Percentiles rank a stretch among this genome's conserved stretches.
phyloP scores from a whole-genome alignment of 1,140 invertebrate species.

The Schmidtea mediterranea region DNA sequence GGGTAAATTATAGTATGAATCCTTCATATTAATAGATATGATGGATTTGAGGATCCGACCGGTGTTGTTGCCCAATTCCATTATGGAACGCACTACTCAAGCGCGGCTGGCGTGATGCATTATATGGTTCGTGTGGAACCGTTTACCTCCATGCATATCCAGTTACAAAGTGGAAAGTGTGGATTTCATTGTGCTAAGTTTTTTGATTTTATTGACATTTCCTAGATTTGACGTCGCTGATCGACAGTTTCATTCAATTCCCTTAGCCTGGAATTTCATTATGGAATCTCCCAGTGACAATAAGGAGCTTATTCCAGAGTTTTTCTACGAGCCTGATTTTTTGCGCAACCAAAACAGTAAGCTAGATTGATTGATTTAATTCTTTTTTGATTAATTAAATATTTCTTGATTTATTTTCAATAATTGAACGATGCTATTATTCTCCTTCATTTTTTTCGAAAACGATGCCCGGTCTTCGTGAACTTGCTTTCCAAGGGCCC shows the following conservation, averaged over 20 bases:
- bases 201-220: not conserved
- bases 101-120: conserved; percentile 95
- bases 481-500: too few relatives aligned
- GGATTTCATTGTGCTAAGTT: not conserved
- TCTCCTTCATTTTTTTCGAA: too few relatives aligned
- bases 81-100: conserved; percentile 92
- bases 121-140: conserved; percentile 91
- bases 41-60: not conserved
- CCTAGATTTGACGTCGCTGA: conserved; percentile 90
- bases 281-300: conserved; percentile 77
- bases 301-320: conserved; percentile 77
- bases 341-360: conserved; percentile 57
- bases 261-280: conserved; percentile 88
- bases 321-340: conserved; percentile 92
- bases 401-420: too few relatives aligned
- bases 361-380: too few relatives aligned
- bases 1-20: not conserved
- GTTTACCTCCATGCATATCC: conserved; percentile 54
- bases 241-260: conserved; percentile 88
- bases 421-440: conserved; percentile 86
- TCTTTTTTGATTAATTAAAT: conserved; percentile 27
- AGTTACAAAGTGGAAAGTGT: conserved; percentile 1
- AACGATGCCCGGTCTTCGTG: too few relatives aligned
- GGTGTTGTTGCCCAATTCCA: conserved; percentile 57
- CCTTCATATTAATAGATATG: not conserved